phyloP scores from a whole-genome alignment of 64 coral and sea anemone genomes.

The Actinia equina region DNA sequence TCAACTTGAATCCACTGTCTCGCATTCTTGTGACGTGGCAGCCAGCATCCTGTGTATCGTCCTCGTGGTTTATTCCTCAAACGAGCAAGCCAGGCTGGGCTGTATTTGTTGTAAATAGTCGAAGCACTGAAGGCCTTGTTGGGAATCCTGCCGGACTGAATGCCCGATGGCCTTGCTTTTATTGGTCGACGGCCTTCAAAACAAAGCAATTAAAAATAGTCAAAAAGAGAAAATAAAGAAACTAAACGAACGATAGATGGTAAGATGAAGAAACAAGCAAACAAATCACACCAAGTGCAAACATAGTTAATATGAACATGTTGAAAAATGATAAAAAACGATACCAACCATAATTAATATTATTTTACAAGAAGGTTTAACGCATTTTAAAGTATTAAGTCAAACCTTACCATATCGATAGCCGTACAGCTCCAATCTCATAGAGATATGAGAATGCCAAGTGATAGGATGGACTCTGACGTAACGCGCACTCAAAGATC shows the following conservation, averaged over 20 bases:
- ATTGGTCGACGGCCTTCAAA: background rate
- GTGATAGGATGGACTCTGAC: constrained; percentile 69
- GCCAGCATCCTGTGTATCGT: constrained; percentile 21
- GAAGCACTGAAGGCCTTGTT: constrained; percentile 4
- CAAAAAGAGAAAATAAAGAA: background rate
- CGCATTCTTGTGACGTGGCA: constrained; percentile 27
- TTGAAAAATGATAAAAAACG: too few relatives aligned
- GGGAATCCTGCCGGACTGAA: background rate
- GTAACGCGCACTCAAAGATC: constrained; percentile 38
- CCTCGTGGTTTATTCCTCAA: constrained; percentile 11
- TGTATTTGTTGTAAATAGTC: background rate
- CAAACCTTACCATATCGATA: constrained; percentile 31
- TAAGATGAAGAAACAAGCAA: too few relatives aligned
- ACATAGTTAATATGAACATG: too few relatives aligned
- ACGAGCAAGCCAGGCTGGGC: constrained; percentile 12
- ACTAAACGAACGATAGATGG: background rate
- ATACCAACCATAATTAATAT: too few relatives aligned
- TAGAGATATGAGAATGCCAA: constrained; percentile 60
- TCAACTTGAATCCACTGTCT: constrained; percentile 58
- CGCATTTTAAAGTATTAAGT: background rate
- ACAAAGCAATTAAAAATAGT: background rate
- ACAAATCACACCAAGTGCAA: too few relatives aligned
- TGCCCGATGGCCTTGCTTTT: background rate
- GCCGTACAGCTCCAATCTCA: constrained; percentile 82
- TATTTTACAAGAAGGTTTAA: background rate